A percentile compares a stretch with the other conserved stretches of the same genome.
Conservation (phyloP, 1,140 invertebrate genomes). For the Ceratosolen solmsi region DNA sequence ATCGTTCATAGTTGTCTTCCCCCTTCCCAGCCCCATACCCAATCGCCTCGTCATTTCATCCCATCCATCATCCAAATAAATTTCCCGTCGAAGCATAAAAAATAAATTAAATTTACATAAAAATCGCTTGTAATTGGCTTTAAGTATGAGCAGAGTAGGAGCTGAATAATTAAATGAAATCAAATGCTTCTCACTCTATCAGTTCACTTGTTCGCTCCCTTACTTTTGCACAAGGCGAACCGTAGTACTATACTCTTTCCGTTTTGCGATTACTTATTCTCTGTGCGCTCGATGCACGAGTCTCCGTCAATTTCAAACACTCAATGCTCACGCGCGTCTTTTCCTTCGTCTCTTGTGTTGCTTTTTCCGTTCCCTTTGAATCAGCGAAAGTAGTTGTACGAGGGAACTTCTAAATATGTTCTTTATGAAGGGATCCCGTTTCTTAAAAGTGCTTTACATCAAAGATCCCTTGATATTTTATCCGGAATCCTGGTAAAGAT, state of each 20-base stretch:
- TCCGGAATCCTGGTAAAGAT: neutral
- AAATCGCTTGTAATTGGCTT: slow-evolving; percentile 16
- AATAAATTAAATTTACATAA: neutral
- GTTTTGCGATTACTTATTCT: slow-evolving; percentile 42
- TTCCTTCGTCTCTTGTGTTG: slow-evolving; percentile 43
- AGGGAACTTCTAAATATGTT: slow-evolving; percentile 36
- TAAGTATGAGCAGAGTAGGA: neutral
- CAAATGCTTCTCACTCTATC: slow-evolving; percentile 13
- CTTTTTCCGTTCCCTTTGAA: slow-evolving; percentile 43
- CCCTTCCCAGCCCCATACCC: too few species aligned
- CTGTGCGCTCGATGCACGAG: slow-evolving; percentile 12
- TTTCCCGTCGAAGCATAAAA: neutral
- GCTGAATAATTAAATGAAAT: slow-evolving; percentile 37
- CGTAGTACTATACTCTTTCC: neutral
- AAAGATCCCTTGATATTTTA: slow-evolving; percentile 11
- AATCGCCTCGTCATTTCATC: too few species aligned
- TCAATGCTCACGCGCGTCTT: slow-evolving; percentile 27
- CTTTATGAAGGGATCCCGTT: slow-evolving; percentile 32
- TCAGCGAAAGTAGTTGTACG: slow-evolving; percentile 36
- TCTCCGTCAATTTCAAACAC: slow-evolving; percentile 41
- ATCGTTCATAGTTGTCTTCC: neutral
- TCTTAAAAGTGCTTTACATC: slow-evolving; percentile 22
- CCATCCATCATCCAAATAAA: neutral
- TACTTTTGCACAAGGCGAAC: neutral
- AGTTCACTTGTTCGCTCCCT: neutral